Base-by-base conservation (phyloP, 1,140 invertebrate genomes). In the Formica selysi region DNA sequence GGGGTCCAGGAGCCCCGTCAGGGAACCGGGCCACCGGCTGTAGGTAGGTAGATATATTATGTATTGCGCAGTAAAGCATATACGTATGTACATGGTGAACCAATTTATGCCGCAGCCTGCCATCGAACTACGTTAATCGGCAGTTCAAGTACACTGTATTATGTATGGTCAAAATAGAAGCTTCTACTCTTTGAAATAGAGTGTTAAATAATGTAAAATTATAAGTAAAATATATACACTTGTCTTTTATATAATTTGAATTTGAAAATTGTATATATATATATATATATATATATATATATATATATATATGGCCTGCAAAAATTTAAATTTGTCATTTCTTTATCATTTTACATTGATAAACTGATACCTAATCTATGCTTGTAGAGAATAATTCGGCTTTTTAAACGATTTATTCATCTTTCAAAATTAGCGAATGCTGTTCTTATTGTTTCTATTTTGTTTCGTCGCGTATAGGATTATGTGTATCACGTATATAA, bases 1-100 rank as follows among this genome's bases (percentile, higher is more conserved):
- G 64, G 26, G 36, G 32, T 79, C n/a, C 59, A 51, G 62, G 80
- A 59, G 41, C 65, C 54, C 2, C 51, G 51, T 48, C 83, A 76
- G 71, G 36, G 41, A 68, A 87, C 36, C 11, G 11, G 38, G 64
- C 57, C 61, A 62, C 54, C 51, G 74, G 44, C 61, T 51, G 41
- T 32, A 38, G 62, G 41, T 26, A 16, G 44, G 16, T 19, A 51
- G 48, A 16, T 19, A 62, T 64, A 78, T 87, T 59, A 76, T 62
- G 62, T 85, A 68, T 86, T 76, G 67, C 62, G 36, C 48, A 32
- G 41, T 41, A 22, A 29, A 29, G 36, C 0, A 6, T 74, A 41
- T n/a, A 73, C 51, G 38, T 48, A 71, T 57, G 67, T 38, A 26
- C 48, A 57, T 38, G 59, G 64, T 73, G 38, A n/a, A 26, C 8